Percentiles rank a stretch among this genome's conserved stretches.
phyloP scores from a whole-genome alignment of 2,797 vertebrate species.

The Buphagus erythrorhynchus region DNA sequence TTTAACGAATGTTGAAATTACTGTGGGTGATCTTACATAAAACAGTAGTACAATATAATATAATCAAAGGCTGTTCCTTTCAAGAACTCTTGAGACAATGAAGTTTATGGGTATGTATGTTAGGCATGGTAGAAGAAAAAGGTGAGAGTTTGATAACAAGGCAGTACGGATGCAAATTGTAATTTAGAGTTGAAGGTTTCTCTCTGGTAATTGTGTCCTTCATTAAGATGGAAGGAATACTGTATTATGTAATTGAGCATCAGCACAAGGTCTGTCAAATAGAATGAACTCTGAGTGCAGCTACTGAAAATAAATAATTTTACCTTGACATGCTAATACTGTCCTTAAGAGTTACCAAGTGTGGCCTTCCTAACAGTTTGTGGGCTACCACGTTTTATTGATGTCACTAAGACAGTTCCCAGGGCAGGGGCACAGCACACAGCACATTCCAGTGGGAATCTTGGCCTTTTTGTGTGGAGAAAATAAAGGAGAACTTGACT shows the following conservation, averaged over 20 bases:
- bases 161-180: background rate
- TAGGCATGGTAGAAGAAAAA: background rate
- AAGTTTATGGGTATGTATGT: rapidly evolving
- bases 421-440: rapidly evolving
- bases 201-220: background rate
- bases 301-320: background rate
- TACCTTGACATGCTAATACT: background rate
- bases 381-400: background rate
- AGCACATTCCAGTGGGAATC: background rate
- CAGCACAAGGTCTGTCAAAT: background rate
- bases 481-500: background rate
- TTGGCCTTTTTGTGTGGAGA: background rate
- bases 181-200: background rate
- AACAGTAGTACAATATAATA: background rate
- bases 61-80: background rate
- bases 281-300: background rate
- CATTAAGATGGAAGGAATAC: background rate
- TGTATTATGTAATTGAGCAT: background rate
- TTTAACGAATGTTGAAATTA: background rate
- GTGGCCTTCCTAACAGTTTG: background rate
- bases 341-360: background rate
- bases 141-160: background rate
- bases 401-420: background rate
- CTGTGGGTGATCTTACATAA: background rate
- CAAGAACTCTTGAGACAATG: background rate